A percentile compares a stretch with the other conserved stretches of the same genome.
These are phyloP conservation scores for Emberiza fucata DNA, from an alignment of 2,113 vertebrate genomes.

Conservation along the genomic window DNA sequence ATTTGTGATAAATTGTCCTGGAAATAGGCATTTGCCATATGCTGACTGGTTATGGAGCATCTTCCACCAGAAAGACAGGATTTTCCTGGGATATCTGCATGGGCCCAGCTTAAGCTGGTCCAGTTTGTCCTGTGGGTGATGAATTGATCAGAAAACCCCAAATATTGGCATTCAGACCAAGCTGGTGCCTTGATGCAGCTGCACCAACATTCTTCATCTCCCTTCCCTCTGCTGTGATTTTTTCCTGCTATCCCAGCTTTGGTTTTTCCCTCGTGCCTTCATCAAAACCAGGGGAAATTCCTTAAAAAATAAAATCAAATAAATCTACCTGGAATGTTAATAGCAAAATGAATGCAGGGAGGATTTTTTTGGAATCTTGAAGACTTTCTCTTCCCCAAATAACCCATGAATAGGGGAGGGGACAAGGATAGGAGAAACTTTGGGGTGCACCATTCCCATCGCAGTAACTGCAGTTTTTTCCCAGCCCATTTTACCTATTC, in stretches of 20 bases:
- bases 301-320: background rate
- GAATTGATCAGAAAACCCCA: background rate
- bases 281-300: background rate
- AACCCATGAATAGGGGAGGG: background rate
- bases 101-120: background rate
- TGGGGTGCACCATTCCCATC: background rate
- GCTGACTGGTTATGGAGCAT: background rate
- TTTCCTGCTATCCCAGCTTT: background rate
- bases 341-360: accelerated
- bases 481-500: background rate
- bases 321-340: background rate
- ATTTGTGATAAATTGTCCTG: background rate
- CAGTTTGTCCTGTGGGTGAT: background rate
- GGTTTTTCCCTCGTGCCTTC: background rate
- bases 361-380: background rate
- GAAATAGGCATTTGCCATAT: background rate
- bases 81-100: background rate
- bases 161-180: background rate
- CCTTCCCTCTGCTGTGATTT: background rate
- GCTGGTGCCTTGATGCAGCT: background rate
- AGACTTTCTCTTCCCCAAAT: background rate
- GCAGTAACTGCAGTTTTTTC: background rate
- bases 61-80: background rate
- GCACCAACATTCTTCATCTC: background rate
- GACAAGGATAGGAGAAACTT: background rate